Evolutionary conservation across 30 jellyfish, hydroid and myxozoan species (phyloP).

Genomic region (Pelagia noctiluca): DNA sequence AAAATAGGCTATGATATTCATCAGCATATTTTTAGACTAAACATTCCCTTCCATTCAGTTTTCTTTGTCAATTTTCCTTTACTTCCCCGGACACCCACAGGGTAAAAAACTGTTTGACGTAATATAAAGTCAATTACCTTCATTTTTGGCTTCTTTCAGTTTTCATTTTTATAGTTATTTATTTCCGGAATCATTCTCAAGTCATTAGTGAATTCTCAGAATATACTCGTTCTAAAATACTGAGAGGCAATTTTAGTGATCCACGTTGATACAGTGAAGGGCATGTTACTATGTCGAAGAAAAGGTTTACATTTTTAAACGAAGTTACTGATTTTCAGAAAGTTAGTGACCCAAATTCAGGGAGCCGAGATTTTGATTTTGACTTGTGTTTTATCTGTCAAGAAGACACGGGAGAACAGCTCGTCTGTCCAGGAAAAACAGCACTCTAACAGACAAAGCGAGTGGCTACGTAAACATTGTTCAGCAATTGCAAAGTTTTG

Average conservation of each 20-base stretch:
- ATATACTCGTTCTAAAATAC: not conserved
- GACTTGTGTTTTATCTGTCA: slow-evolving; percentile 3
- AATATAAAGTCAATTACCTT: not conserved
- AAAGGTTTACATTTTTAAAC: not conserved
- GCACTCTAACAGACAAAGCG: not conserved
- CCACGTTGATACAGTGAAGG: not conserved
- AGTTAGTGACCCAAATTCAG: not conserved
- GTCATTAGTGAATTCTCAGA: too few relatives aligned
- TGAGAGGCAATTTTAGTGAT: too few relatives aligned
- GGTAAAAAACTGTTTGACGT: not conserved
- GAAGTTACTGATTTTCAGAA: not conserved
- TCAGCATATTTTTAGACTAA: too few relatives aligned
- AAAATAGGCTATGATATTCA: too few relatives aligned
- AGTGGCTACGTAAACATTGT: not conserved
- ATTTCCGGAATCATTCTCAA: not conserved
- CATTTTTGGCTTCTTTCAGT: not conserved
- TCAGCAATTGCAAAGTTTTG: not conserved
- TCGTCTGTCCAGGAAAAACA: slow-evolving; percentile 3
- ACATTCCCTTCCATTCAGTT: too few relatives aligned
- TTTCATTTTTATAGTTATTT: not conserved
- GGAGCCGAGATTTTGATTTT: not conserved
- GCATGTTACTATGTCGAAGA: not conserved
- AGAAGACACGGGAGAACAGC: not conserved
- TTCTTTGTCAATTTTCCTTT: too few relatives aligned
- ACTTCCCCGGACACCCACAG: not conserved